phyloP scores from a whole-genome alignment of 2,797 vertebrate species.

The Pteropus rufus region DNA sequence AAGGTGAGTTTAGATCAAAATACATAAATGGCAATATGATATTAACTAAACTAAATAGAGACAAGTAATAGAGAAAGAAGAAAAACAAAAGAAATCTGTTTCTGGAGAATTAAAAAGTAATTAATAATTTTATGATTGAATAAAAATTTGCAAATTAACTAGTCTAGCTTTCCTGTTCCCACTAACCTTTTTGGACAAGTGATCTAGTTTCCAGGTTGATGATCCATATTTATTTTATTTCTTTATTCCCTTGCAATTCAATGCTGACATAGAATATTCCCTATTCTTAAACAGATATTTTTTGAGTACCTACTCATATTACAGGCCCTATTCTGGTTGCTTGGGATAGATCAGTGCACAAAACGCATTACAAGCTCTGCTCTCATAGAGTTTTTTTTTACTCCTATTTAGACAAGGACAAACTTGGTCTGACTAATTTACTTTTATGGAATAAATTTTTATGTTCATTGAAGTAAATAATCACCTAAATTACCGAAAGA shows the following conservation, averaged over 20 bases:
- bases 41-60: neutral
- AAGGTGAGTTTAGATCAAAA: neutral
- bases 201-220: neutral
- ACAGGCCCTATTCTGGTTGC: neutral
- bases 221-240: neutral
- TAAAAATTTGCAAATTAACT: neutral
- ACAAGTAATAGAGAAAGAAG: neutral
- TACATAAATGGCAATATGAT: neutral
- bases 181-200: neutral
- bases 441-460: neutral
- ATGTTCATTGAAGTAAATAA: neutral
- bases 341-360: neutral
- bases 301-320: neutral
- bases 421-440: neutral
- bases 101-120: neutral
- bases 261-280: neutral
- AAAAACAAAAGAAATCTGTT: neutral
- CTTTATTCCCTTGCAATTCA: neutral
- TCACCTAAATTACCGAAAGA: neutral
- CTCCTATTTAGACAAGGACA: neutral
- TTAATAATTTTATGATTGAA: neutral
- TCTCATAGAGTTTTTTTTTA: neutral
- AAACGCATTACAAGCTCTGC: neutral
- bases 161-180: neutral
- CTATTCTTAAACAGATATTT: neutral